Base-by-base conservation (phyloP, 2,797 vertebrate genomes). In the Rhinichthys osculus region DNA sequence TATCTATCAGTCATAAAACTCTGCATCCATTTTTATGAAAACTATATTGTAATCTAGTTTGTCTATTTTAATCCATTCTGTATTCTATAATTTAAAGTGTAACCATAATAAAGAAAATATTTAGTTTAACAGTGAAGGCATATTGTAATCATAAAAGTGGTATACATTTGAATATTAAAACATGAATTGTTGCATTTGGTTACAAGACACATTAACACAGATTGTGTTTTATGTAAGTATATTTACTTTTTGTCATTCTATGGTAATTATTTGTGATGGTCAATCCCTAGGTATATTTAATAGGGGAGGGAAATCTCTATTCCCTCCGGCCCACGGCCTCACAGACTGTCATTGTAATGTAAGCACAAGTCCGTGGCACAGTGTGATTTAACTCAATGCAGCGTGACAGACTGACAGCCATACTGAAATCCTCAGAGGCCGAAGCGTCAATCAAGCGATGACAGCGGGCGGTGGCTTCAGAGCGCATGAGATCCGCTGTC, bases 341-440 rank as follows among this genome's bases (percentile, higher is more conserved):
- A 33, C 54, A 62, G 17, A 73, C 69, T 72, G 44, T 38, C 33
- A 21, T 2, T 77, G 13, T 83, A 66, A 50, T 77, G 42, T 30
- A 40, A 52, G 44, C 44, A 9, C 5, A 19, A 66, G 44, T 74
- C 47, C 10, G 16, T 21, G 35, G 66, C 42, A 21, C 27, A 17
- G 30, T 66, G 7, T 30, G 54, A 78, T 89, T 86, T 54, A 57
- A 52, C 21, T 50, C 59, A 33, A 62, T 85, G 62, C 82, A 27
- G 73, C 62, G 70, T 86, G 87, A 86, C 88, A 85, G 87, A 76
- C 80, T 89, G 87, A 83, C 89, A 85, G 82, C 30, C 83, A 30
- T 42, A 40, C 70, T 85, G 74, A 81, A 88, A 66, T 35, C 23
- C 79, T 89, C 70, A 66, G 87, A 88, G 85, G 70, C 78, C 44